Conservation (phyloP, 2,797 vertebrate species). For the Chelidonichthys spinosus region DNA sequence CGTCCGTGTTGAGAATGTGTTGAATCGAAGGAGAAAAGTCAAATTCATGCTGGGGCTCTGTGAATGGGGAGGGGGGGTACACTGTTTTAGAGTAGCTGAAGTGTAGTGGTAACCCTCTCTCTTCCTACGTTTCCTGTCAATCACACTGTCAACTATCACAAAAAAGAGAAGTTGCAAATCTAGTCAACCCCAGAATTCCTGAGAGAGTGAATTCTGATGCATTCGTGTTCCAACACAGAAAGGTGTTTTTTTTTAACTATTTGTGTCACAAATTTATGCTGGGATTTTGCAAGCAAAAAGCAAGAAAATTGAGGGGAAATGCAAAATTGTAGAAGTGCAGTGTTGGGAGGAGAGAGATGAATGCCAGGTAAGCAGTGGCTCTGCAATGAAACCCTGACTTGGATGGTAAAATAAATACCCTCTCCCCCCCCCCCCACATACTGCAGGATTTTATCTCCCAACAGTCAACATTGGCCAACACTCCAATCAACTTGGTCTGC, state of each 20-base stretch:
- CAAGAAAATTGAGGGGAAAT: slow-evolving; percentile 7
- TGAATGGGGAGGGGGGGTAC: not conserved
- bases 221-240: slow-evolving; percentile 10
- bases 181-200: slow-evolving; percentile 11
- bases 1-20: not conserved
- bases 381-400: slow-evolving; percentile 11
- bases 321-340: slow-evolving; percentile 14
- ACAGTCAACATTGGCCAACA: not conserved
- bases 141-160: not conserved
- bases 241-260: not conserved
- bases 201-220: slow-evolving; percentile 5
- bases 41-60: not conserved
- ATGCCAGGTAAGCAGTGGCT: slow-evolving; percentile 8
- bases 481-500: not conserved
- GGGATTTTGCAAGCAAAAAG: slow-evolving; percentile 19
- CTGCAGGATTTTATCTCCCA: not conserved
- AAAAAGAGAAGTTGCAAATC: not conserved
- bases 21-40: not conserved
- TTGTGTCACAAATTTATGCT: not conserved
- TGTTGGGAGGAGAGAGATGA: slow-evolving; percentile 12
- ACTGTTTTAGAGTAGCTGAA: not conserved
- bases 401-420: slow-evolving; percentile 27
- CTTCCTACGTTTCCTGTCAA: not conserved
- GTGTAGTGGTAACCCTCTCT: not conserved
- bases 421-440: not conserved